A percentile compares a stretch with the other conserved stretches of the same genome.
Conservation (phyloP, 2,888 invertebrate species). For the Caenorhabditis plicata region DNA sequence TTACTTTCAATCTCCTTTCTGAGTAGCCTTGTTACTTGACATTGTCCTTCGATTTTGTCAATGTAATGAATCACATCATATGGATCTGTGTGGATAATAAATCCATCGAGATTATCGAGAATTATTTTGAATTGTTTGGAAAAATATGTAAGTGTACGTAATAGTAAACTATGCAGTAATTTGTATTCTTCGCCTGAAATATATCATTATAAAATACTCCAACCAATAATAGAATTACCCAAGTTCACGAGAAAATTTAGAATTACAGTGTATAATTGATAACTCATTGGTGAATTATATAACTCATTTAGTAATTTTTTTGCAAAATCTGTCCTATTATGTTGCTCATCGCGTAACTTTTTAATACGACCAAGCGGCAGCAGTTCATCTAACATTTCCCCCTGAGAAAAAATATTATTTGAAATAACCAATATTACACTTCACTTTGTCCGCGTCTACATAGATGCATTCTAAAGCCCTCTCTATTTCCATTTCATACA, state of each 20-base stretch:
- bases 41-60: constrained; percentile 5
- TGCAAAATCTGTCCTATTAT: neutral
- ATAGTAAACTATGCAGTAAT: constrained; percentile 5
- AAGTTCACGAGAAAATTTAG: neutral
- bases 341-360: neutral
- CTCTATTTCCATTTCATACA: no score
- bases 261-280: neutral
- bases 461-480: no score
- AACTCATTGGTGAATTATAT: neutral
- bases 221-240: no score
- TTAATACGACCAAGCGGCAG: neutral
- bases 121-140: constrained; percentile 7
- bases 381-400: neutral
- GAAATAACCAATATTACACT: no score
- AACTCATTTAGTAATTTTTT: neutral
- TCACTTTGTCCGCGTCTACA: no score
- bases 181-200: neutral
- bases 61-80: constrained; percentile 9
- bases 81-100: constrained; percentile 13
- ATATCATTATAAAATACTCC: neutral
- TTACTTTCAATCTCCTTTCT: no score
- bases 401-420: neutral
- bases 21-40: neutral
- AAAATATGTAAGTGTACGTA: neutral
- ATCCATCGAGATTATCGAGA: constrained; percentile 18